Base-by-base conservation (phyloP, 2,797 vertebrate species). In the Amniataba percoides region DNA sequence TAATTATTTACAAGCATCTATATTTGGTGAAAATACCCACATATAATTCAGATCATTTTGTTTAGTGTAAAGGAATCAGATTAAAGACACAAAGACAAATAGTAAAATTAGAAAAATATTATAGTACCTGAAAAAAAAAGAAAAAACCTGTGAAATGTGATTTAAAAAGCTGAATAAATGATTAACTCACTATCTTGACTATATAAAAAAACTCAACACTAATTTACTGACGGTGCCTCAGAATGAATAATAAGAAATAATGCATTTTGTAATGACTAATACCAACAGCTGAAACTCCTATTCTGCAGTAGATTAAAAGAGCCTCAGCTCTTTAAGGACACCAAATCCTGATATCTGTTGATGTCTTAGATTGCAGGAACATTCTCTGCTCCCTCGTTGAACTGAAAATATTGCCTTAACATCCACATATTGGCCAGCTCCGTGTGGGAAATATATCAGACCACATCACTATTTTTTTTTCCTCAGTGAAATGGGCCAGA, bases 401-500 rank as follows among this genome's bases (percentile, higher is more conserved):
- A 15, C 39, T 52, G 12, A 74, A 77, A 60, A 71, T 52, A 10
- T 51, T 11, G 1, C 34, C 1, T 21, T 7, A 36, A 74, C 55
- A 46, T 71, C 19, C 39, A 49, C 55, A 57, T 48, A 48, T 36
- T 52, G 31, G 19, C 19, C 42, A 6, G 19, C 78, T 43, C 57
- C 74, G 57, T 72, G 27, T 67, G 34, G 56, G 51, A 70, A 68
- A 67, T 21, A 45, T 7, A 48, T 3, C 10, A 31, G 7, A 48
- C 45, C 11, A 27, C 27, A 62, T 55, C 21, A 23, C 23, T 4
- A 10, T 52, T 57, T 60, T 55, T 67, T 52, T 46, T 34, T 31
- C 60, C 8, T 7, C 25, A 16, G 59, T 81, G 57, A 64, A 86
- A 86, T 53, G 51, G 56, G 46, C 56, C 64, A 78, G 74, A 75